Percentiles rank a stretch among this genome's conserved stretches.
phyloP scores from a whole-genome alignment of 2,888 invertebrate species.

The Iselma pallidipennis region DNA sequence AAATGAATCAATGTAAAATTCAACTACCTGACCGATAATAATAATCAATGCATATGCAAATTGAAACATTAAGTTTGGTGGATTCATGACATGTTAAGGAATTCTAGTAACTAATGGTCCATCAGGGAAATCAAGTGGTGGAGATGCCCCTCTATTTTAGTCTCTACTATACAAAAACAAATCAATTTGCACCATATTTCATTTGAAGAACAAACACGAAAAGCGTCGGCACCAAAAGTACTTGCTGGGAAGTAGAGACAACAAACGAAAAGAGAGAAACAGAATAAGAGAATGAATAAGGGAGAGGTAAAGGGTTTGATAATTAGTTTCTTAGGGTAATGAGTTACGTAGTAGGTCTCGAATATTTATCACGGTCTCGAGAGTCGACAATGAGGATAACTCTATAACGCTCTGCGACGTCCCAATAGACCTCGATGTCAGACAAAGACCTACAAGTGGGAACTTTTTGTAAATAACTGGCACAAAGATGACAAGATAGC shows the following conservation, averaged over 20 bases:
- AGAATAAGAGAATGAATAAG: neutral
- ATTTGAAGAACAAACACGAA: slow-evolving; percentile 24
- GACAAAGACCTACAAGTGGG: neutral
- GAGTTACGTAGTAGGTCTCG: slow-evolving; percentile 49
- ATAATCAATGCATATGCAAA: neutral
- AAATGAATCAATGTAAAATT: neutral
- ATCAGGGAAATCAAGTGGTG: slow-evolving; percentile 34
- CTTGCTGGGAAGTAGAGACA: slow-evolving; percentile 19
- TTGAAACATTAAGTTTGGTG: slow-evolving; percentile 3
- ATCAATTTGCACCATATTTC: slow-evolving; percentile 31
- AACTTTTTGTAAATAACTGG: neutral
- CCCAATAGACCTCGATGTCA: slow-evolving; percentile 16
- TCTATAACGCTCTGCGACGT: slow-evolving; percentile 38
- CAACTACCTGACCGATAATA: neutral
- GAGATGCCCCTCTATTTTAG: slow-evolving; percentile 8
- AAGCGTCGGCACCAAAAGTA: slow-evolving; percentile 19
- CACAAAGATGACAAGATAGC: neutral
- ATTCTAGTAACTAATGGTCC: slow-evolving; percentile 28
- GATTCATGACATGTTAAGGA: slow-evolving; percentile 30
- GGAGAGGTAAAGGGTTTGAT: slow-evolving; percentile 32
- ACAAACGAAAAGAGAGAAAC: slow-evolving; percentile 6
- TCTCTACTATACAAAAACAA: slow-evolving; percentile 30
- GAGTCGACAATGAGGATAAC: slow-evolving; percentile 49
- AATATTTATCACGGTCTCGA: slow-evolving; percentile 50
- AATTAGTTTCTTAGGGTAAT: slow-evolving; percentile 50